A percentile compares a stretch with the other conserved stretches of the same genome.
These are phyloP conservation scores for Platyscapa corneri DNA, from an alignment of 1,140 invertebrate species.

Conservation along the genomic window DNA sequence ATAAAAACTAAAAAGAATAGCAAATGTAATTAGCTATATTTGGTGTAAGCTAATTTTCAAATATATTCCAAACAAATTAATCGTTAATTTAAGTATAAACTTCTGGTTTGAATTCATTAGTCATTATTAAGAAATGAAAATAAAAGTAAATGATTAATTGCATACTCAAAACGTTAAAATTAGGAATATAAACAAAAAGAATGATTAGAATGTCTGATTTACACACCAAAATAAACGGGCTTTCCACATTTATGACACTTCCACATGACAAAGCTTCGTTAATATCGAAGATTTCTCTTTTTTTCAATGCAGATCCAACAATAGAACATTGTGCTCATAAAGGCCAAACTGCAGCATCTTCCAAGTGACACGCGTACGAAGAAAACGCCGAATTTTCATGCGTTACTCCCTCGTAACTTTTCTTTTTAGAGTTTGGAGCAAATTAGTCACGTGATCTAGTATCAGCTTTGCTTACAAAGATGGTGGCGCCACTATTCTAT, in stretches of 20 bases:
- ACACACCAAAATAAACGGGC: slow-evolving; percentile 89
- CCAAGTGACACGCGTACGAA: slow-evolving; percentile 16
- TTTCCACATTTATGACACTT: slow-evolving; percentile 91
- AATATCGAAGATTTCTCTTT: slow-evolving; percentile 17
- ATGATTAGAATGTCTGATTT: slow-evolving; percentile 3
- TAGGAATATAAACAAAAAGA: not conserved
- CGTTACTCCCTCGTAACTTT: not conserved
- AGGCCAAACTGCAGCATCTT: not conserved
- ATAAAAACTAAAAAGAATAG: slow-evolving; percentile 10
- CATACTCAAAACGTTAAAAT: not conserved
- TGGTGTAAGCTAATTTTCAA: not conserved
- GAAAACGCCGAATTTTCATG: slow-evolving; percentile 37
- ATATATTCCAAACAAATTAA: not conserved
- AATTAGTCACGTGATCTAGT: slow-evolving; percentile 23
- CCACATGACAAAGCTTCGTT: slow-evolving; percentile 78
- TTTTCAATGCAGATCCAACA: not conserved
- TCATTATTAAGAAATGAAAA: not conserved
- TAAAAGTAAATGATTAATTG: not conserved
- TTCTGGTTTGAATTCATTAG: not conserved
- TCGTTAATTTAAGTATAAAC: too few species aligned
- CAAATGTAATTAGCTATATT: not conserved
- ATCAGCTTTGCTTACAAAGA: not conserved
- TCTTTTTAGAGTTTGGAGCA: slow-evolving; percentile 19
- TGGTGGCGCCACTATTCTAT: slow-evolving; percentile 15
- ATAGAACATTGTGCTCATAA: slow-evolving; percentile 1